Percentiles rank a stretch among this genome's conserved stretches.
phyloP scores from a whole-genome alignment of 2,113 vertebrate species.

The Cisticola juncidis region DNA sequence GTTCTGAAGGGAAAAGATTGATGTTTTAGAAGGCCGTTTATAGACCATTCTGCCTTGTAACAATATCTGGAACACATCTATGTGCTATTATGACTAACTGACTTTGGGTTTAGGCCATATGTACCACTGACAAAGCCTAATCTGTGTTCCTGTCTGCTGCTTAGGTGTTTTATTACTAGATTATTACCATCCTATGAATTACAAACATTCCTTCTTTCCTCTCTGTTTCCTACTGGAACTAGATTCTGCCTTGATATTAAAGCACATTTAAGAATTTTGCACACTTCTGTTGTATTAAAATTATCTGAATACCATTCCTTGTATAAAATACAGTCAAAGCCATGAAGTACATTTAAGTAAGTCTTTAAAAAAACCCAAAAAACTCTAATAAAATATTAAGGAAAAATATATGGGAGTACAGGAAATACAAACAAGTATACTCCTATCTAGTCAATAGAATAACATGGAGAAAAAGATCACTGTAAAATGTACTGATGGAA shows the following conservation, averaged over 20 bases:
- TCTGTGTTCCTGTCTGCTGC: neutral
- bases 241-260: neutral
- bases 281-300: neutral
- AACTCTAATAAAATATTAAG: neutral
- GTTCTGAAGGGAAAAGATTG: conserved; percentile 50
- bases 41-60: conserved; percentile 42
- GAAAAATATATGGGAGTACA: neutral
- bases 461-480: neutral
- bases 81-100: conserved; percentile 16
- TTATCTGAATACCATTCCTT: neutral
- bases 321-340: neutral
- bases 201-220: neutral
- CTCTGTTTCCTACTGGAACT: neutral
- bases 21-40: conserved; percentile 53
- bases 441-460: neutral
- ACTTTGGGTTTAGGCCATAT: conserved; percentile 53
- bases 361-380: neutral
- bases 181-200: neutral
- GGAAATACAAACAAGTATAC: neutral
- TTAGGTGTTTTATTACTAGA: conserved; percentile 7
- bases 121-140: conserved; percentile 10
- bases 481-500: neutral
- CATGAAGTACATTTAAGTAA: neutral
- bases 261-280: neutral
- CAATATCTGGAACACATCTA: conserved; percentile 56